Evolutionary conservation across 2,113 vertebrate species (phyloP), one percentile per base, ranked within the genome.

Genomic region (Zonotrichia leucophrys): DNA sequence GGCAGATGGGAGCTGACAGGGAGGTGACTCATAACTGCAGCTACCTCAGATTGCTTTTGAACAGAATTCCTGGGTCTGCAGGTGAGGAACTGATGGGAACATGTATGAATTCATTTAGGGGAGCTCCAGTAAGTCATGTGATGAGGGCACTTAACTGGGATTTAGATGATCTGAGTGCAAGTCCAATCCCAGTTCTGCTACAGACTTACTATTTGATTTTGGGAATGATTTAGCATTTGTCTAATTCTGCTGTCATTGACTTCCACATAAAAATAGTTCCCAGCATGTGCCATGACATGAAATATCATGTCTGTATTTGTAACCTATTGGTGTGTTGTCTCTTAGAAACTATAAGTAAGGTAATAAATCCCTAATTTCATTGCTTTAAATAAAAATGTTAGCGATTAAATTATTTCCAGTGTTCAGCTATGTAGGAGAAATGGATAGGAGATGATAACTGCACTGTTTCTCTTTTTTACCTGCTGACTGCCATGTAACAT

Each of bases 81-180:
- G 84, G 90, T 96, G 93, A 96, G 74, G 72, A 94, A 67, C 79
- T 96, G 75, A 95, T 94, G 72, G 90, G 85, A 96, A 97, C 79
- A 91, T 77, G 17, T 44, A 59, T 83, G 70, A 94, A 96, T 96
- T 86, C 7, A 93, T 90, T 90, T 86, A 89, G 53, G 13, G 74
- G 42, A 83, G 39, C 72, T 90, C 72, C 95, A 74, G 95, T 87
- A 96, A 94, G 90, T 96, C 95, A 95, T 77, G 90, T 95, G 94
- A 83, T 83, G 31, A 83, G 77, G 82, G 72, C 60, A 96, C 75
- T 95, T 92, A 96, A 31, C 39, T 74, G 60, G 85, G 85, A 91
- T 91, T 89, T 94, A 95, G 75, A 47, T 63, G 81, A 64, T 77
- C 20, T 82, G 67, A 85, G 35, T 37, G 56, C 42, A 83, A 70